phyloP scores from a whole-genome alignment of 2,113 vertebrate genomes.

The Mobula hypostoma region DNA sequence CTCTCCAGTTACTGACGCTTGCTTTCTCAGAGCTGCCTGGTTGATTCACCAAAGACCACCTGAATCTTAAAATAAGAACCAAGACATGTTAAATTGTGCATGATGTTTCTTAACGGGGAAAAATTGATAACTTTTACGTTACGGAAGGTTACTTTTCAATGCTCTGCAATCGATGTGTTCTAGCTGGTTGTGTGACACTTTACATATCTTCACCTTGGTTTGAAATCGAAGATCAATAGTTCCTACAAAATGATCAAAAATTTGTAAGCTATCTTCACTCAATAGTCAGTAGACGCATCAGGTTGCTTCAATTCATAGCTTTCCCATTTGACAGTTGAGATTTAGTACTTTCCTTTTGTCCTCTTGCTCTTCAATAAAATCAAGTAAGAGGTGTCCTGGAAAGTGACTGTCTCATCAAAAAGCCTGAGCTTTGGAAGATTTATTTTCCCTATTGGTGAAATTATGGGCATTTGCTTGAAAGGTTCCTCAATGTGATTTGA shows the following conservation, averaged over 20 bases:
- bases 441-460: not conserved
- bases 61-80: not conserved
- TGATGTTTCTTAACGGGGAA: not conserved
- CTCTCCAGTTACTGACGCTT: not conserved
- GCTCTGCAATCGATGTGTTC: too few relatives aligned
- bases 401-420: not conserved
- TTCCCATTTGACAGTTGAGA: not conserved
- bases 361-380: not conserved
- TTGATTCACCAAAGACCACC: not conserved
- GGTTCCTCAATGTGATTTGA: not conserved
- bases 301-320: not conserved
- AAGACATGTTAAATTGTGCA: constrained; percentile 1
- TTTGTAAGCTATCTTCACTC: not conserved
- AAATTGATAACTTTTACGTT: not conserved
- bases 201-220: not conserved
- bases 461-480: not conserved
- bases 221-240: not conserved
- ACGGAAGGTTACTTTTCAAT: not conserved
- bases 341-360: not conserved
- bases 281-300: not conserved
- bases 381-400: not conserved
- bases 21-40: not conserved
- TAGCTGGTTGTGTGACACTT: not conserved
- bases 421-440: not conserved
- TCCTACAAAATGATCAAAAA: not conserved